Base-by-base conservation (phyloP, 2,113 vertebrate species). In the Puntigrus tetrazona region DNA sequence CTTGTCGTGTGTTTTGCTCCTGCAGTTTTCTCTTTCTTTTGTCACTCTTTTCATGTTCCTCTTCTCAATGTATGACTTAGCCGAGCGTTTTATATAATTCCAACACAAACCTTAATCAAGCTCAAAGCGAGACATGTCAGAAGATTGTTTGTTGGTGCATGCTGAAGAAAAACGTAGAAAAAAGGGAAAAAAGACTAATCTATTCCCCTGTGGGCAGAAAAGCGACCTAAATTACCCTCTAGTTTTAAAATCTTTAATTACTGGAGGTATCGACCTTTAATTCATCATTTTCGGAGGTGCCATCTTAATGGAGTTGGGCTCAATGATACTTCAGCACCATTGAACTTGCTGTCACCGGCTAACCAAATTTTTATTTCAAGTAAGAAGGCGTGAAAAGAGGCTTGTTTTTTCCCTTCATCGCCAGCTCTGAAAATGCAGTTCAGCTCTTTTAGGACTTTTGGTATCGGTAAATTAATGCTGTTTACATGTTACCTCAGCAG, bases 401-500 rank as follows among this genome's bases (percentile, higher is more conserved):
- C 45, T 50, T 36, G 11, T 81, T 13, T 65, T 61, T 61, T 61
- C 1, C 16, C 3, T 69, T n/a, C 20, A 27, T 52, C 65, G 25
- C 29, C 0, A 79, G 78, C 13, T 65, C n/a, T 22, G 25, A 82
- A 81, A 82, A 70, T 70, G 80, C 80, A 55, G 63, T 55, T 82
- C 80, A 82, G 80, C 80, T 72, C 61, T 82, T 82, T 82, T 82
- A 45, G 61, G 78, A 47, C 41, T 67, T 79, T 79, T 81, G 63
- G 29, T 36, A 69, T 52, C 4, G 63, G 45, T 70, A 82, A 55
- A 82, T 70, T 38, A 82, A 82, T 52, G 65, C 65, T 25, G 65
- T 82, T 82, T 70, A 70, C 63, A 72, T 22, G 45, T 82, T 52
- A 82, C 63, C 29, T 70, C 80, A 34, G 80, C 43, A 55, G 65